A percentile compares a stretch with the other conserved stretches of the same genome.
Conservation (phyloP, 2,888 invertebrate species). For the Temnothorax unifasciatus region DNA sequence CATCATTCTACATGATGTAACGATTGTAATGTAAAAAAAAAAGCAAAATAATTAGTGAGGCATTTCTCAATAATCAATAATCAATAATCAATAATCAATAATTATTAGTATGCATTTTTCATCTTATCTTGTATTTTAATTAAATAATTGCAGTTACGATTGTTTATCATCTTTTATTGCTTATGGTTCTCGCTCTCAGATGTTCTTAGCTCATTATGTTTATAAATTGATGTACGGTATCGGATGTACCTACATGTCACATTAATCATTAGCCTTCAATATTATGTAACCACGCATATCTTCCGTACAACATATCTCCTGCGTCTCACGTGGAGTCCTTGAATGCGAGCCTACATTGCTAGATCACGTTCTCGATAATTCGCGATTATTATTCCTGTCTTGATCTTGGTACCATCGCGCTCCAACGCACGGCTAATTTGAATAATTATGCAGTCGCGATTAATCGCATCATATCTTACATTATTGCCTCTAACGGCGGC, state of each 20-base stretch:
- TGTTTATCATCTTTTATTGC: not conserved
- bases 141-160: not conserved
- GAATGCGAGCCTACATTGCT: slow-evolving; percentile 3
- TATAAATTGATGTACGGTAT: slow-evolving; percentile 3
- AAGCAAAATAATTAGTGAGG: not conserved
- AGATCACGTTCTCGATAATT: slow-evolving; percentile 52
- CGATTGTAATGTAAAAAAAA: not conserved
- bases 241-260: not conserved
- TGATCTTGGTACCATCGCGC: slow-evolving; percentile 27
- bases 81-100: not conserved
- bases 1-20: not conserved
- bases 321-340: slow-evolving; percentile 18
- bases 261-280: slow-evolving; percentile 18
- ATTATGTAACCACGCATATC: slow-evolving; percentile 17
- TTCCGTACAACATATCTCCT: not conserved
- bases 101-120: not conserved
- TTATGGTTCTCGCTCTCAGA: not conserved
- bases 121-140: not conserved
- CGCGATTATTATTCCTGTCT: slow-evolving; percentile 42
- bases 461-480: slow-evolving; percentile 35
- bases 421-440: slow-evolving; percentile 23
- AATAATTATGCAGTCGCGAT: slow-evolving; percentile 31
- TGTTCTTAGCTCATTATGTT: not conserved
- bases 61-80: not conserved
- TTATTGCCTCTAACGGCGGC: slow-evolving; percentile 34